Evolutionary conservation across 2,113 vertebrate genomes (phyloP), one percentile per base, ranked within the genome.

Genomic region (Circaetus cinerascens): DNA sequence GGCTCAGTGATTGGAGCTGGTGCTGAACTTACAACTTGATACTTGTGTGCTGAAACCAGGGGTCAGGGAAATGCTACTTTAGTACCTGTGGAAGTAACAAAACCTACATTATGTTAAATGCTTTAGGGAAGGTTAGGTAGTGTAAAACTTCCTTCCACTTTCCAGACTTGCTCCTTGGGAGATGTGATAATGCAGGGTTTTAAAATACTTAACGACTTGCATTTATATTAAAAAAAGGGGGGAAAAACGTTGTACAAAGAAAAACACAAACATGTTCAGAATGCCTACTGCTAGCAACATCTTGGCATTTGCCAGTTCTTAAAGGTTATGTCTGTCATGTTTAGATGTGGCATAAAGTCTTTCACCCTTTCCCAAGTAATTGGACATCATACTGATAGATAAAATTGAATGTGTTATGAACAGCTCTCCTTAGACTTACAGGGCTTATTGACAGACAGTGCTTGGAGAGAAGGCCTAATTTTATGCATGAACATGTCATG

Each of bases 301-400:
- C 96, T 93, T 92, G 85, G 93, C 95, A 96, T 97, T 97, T 98
- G 97, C 94, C 95, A 97, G 95, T 96, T 96, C 95, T 98, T 98
- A 98, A 98, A 98, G 98, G 97, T 98, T 98, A 98, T 90, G 87
- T 95, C 96, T 96, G 27, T 98, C 97, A 98, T 84, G 83, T 94
- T 91, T 91, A 95, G 94, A 97, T 97, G 95, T 97, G 97, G 95
- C 95, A 95, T 96, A 85, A 97, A 97, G 96, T 98, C 94, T 96
- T 98, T 97, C 97, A 98, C 93, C 95, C 96, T 98, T 98, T 97
- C 97, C 66, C 97, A 96, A 97, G 96, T 98, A 98, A 98, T 98
- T 97, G 96, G 98, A 95, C 96, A 87, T 98, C 97, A 97, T 74
- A 90, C 93, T 98, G 98, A 98, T 98, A 97, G 97, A 81, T 96